Evolutionary conservation across 2,888 invertebrate species (phyloP), one percentile per base, ranked within the genome.

Genomic region (Acrocera orbiculus): DNA sequence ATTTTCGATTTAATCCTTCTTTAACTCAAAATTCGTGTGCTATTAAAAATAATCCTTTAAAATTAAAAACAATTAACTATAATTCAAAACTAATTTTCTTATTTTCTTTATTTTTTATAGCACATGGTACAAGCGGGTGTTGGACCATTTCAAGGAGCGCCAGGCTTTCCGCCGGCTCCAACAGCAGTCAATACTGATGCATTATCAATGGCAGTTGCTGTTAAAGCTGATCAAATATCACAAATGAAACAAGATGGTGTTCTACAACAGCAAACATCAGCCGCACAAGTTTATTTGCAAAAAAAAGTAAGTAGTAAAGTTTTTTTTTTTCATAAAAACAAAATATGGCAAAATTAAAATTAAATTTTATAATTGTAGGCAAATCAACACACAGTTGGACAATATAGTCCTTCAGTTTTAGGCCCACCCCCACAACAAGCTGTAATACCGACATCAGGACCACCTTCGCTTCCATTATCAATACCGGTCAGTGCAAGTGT

Each of bases 71-170:
- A 10, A 5, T 25, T 25, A 13, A 11, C 2, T 25, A 8, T n/a
- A 15, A 16, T 27, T 4, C 40, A 36, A 33, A 36, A 31, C 27
- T 13, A 17, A 4, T n/a, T 24, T 32, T 36, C 24, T 36, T 20
- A 40, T 30, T 34, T 25, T 37, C 16, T 38, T 28, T 32, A 32
- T 40, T 42, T 14, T 30, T 46, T 52, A 6, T 45, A 59, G 59
- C 60, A 59, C 49, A 56, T 59, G 55, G 57, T 59, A 53, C 57
- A 56, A 44, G 53, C 59, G 41, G 55, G 58, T 41, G 58, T 56
- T 44, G 51, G 53, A 46, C 56, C 57, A 36, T 59, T 51, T 46
- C 54, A 54, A 30, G 56, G 58, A 45, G 53, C 56, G 41, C 57
- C 59, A 35, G 58, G 57, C 48, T 59, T 52, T 48, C 58, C 58